Evolutionary conservation across 2,888 invertebrate species (phyloP), one percentile per base, ranked within the genome.

Genomic region (Drosophila suboccidentalis): DNA sequence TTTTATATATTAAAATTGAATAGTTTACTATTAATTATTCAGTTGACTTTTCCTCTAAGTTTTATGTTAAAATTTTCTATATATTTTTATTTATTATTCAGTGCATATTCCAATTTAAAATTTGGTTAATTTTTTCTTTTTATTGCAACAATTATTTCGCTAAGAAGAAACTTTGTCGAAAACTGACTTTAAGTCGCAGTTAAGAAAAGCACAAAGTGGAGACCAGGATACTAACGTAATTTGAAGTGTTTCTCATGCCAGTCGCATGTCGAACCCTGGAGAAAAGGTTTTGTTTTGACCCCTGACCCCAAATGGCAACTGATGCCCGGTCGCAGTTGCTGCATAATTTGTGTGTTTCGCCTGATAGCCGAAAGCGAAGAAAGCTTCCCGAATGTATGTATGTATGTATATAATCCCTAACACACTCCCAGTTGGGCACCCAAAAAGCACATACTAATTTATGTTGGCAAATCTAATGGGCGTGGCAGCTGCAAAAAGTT

Each of bases 401-500:
- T n/a, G 17, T 17, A 43, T 17, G 19, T 19, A 41, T 29, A 58
- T 49, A 61, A 54, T 38, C 26, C 59, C 44, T 41, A 58, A 50
- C 32, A 50, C 34, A 47, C 58, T 60, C 26, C 41, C 68, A 63
- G 46, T 64, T 32, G 54, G 46, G 22, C 44, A 46, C 43, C 26
- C 43, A 17, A 41, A 53, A 57, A 38, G 50, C 22, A 61, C 29
- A 53, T 36, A 68, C 67, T 75, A 65, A 76, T 71, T 77, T 57
- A 64, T 39, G 46, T 58, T 63, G 54, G 61, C 70, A 65, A 54
- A 47, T 57, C 62, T 73, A 77, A 77, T 68, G 47, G 63, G 66
- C 41, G 64, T 38, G 64, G 55, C 67, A 62, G 75, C 66, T 67
- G 75, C 54, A 22, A 59, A 81, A 78, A 81, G 81, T 80, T 78